Percentiles rank a stretch among this genome's conserved stretches.
Conservation (phyloP, 2,113 vertebrate species). For the Fregata magnificens region DNA sequence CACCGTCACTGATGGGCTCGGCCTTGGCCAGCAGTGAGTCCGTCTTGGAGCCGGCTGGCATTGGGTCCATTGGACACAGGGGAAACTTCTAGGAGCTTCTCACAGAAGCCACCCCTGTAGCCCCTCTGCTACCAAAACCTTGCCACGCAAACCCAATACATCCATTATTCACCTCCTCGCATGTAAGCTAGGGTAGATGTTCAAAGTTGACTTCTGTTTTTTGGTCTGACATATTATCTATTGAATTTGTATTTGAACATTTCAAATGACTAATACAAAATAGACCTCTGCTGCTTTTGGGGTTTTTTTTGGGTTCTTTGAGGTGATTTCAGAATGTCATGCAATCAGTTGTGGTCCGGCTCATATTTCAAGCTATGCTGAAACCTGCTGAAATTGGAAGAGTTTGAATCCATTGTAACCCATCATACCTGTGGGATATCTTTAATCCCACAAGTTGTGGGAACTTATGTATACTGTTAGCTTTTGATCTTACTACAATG, state of each 20-base stretch:
- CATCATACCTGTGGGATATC: constrained; percentile 54
- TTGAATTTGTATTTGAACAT: constrained; percentile 7
- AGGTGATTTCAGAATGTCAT: not conserved
- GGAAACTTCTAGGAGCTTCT: no score
- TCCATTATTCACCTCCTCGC: not conserved
- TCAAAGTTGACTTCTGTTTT: constrained; percentile 53
- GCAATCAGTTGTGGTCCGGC: constrained; percentile 15
- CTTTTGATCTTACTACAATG: constrained; percentile 70
- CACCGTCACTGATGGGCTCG: no score
- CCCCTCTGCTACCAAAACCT: no score
- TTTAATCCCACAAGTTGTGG: constrained; percentile 61
- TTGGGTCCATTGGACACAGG: no score
- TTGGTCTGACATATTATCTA: constrained; percentile 12
- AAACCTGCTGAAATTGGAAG: constrained; percentile 50
- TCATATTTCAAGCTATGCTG: constrained; percentile 44
- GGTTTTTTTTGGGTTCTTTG: not conserved
- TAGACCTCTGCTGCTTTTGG: not conserved
- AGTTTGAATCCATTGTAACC: constrained; percentile 39
- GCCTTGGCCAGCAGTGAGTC: no score
- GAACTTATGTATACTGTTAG: constrained; percentile 31
- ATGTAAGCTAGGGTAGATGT: not conserved
- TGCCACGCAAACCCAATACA: not conserved
- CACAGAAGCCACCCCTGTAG: no score
- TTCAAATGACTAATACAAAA: constrained; percentile 37
- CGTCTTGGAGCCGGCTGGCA: no score